Percentiles rank a stretch among this genome's conserved stretches.
phyloP scores from a whole-genome alignment of 1,140 invertebrate species.

The Drosophila pachea region DNA sequence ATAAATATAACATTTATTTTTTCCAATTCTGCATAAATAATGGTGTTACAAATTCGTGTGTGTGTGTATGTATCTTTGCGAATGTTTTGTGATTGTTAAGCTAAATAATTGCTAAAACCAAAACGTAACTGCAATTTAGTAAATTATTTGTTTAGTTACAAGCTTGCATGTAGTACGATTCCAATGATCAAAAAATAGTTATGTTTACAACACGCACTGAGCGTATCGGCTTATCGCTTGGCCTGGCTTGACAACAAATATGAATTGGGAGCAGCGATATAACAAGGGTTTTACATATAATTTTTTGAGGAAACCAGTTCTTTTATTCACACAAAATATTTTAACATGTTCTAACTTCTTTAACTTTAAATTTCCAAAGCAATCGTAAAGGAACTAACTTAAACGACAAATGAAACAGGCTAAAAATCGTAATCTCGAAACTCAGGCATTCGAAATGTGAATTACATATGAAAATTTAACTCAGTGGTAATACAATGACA shows the following conservation, averaged over 20 bases:
- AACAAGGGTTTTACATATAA: constrained; percentile 46
- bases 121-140: constrained; percentile 46
- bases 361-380: constrained; percentile 18
- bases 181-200: constrained; percentile 44
- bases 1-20: constrained; percentile 75
- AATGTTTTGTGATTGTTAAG: constrained; percentile 54
- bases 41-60: constrained; percentile 60
- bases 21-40: constrained; percentile 57
- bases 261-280: constrained; percentile 43
- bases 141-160: constrained; percentile 35
- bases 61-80: constrained; percentile 20
- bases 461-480: constrained; percentile 47
- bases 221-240: constrained; percentile 17
- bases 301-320: constrained; percentile 29
- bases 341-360: constrained; percentile 52
- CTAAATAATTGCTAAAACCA: constrained; percentile 61
- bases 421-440: constrained; percentile 48
- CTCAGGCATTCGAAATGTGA: constrained; percentile 52
- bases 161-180: constrained; percentile 22
- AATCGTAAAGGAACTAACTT: constrained; percentile 48
- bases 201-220: constrained; percentile 48
- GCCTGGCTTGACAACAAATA: constrained; percentile 46
- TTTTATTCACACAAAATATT: constrained; percentile 43
- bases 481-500: constrained; percentile 65
- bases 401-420: constrained; percentile 32